Evolutionary conservation across 2,888 invertebrate genomes (phyloP), one percentile per base, ranked within the genome.

Genomic region (Ennomos erosarius): DNA sequence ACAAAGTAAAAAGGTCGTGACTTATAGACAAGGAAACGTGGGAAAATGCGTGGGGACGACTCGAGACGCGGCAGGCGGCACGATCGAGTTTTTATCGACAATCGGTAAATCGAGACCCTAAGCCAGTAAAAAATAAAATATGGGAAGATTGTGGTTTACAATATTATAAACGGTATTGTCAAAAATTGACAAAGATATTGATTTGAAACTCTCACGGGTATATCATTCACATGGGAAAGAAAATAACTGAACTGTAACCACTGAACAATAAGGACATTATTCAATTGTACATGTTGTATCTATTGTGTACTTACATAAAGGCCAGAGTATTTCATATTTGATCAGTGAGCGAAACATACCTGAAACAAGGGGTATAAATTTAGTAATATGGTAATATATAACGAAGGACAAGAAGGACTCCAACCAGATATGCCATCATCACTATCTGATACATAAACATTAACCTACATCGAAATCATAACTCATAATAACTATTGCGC

Each of bases 381-480:
- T 73, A 60, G n/a, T 37, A 36, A 50, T 60, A 16, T 35, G 40
- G 35, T 44, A 43, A 60, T 39, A 55, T 38, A 62, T 57, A 52
- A 54, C 40, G 12, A 46, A 44, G 33, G 70, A 52, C 55, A 64
- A 40, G 6, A 26, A 26, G 1, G 5, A 26, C 26, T 6, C 3
- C 26, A 52, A 63, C 63, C 53, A 39, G 57, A 55, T 65, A 64
- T 65, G 71, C 73, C 76, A 76, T 79, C 74, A 75, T 69, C 64
- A 78, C 78, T 82, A 81, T 81, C 83, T 79, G 71, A 75, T 76
- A 55, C 48, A 55, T 50, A 58, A 46, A 79, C 84, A 87, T 90
- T 90, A 90, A 88, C 90, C 91, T 76, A 91, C 81, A 86, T 90
- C 69, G 71, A 75, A 82, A 80, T 71, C 72, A 79, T 83, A 81